These are phyloP conservation scores for Andrena minutula DNA, from an alignment of 2,888 invertebrate genomes.

Conservation along the genomic window DNA sequence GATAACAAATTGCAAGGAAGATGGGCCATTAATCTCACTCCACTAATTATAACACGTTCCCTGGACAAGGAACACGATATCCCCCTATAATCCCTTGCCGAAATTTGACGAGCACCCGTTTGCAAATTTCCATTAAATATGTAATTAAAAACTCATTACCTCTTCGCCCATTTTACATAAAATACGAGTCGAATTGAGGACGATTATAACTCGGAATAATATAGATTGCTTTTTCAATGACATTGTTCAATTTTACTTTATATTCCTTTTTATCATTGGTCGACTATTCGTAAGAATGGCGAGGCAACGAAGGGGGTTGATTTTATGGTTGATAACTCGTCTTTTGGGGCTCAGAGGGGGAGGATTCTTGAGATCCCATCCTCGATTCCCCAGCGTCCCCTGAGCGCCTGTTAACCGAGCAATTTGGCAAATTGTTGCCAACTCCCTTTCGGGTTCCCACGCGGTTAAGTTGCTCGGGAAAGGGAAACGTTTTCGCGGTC, in stretches of 20 bases:
- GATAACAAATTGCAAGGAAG: no score
- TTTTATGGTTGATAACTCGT: background rate
- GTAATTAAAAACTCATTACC: no score
- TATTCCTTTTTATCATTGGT: no score
- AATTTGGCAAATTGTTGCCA: slow-evolving; percentile 40
- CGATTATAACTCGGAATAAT: no score
- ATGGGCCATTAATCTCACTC: background rate
- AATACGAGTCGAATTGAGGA: no score
- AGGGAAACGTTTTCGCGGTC: slow-evolving; percentile 11
- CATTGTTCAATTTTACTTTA: no score
- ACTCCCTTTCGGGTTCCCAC: slow-evolving; percentile 23
- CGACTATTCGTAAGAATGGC: background rate
- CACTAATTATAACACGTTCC: background rate
- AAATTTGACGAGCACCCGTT: no score
- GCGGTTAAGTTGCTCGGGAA: slow-evolving; percentile 23
- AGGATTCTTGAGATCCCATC: slow-evolving; percentile 7
- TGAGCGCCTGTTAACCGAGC: slow-evolving; percentile 28
- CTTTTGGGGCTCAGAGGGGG: background rate
- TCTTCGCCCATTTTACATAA: no score
- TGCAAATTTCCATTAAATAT: no score
- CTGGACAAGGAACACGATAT: no score
- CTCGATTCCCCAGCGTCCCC: slow-evolving; percentile 17
- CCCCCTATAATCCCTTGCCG: no score
- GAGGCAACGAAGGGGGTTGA: background rate
- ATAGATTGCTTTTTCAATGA: no score